phyloP scores from a whole-genome alignment of 2,113 vertebrate species.

The Myrmecobius fasciatus region DNA sequence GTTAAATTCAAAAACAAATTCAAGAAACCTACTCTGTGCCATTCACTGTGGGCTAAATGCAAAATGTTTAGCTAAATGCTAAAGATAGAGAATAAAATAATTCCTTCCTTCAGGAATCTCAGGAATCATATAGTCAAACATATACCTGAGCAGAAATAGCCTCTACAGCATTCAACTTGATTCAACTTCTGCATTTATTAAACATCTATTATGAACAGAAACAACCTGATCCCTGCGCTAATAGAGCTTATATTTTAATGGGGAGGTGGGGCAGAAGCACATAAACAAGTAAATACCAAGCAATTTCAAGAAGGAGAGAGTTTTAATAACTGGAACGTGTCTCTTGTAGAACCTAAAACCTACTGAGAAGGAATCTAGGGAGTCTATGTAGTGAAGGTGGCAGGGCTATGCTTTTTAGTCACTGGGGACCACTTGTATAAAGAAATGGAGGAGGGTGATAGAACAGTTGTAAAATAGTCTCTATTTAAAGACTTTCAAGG shows the following conservation, averaged over 20 bases:
- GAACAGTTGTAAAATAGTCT: not conserved
- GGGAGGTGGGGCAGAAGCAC: not conserved
- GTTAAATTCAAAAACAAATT: not conserved
- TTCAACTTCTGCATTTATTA: not conserved
- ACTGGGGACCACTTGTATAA: not conserved
- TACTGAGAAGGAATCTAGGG: not conserved
- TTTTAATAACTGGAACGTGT: not conserved
- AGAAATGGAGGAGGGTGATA: not conserved
- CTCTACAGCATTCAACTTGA: not conserved
- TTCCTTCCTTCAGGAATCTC: not conserved
- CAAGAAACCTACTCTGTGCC: not conserved
- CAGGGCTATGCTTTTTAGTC: not conserved
- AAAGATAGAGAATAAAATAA: not conserved
- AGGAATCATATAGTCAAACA: not conserved
- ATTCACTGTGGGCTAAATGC: not conserved
- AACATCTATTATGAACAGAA: not conserved
- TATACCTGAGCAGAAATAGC: not conserved
- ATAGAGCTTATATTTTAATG: not conserved
- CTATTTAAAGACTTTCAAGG: not conserved
- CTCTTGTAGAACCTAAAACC: not conserved
- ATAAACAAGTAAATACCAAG: not conserved
- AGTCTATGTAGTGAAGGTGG: not conserved
- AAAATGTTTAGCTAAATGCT: not conserved
- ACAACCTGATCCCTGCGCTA: not conserved
- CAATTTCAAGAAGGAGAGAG: not conserved